A percentile compares a stretch with the other conserved stretches of the same genome.
Conservation (phyloP, 2,113 vertebrate species). For the Clarias magur region DNA sequence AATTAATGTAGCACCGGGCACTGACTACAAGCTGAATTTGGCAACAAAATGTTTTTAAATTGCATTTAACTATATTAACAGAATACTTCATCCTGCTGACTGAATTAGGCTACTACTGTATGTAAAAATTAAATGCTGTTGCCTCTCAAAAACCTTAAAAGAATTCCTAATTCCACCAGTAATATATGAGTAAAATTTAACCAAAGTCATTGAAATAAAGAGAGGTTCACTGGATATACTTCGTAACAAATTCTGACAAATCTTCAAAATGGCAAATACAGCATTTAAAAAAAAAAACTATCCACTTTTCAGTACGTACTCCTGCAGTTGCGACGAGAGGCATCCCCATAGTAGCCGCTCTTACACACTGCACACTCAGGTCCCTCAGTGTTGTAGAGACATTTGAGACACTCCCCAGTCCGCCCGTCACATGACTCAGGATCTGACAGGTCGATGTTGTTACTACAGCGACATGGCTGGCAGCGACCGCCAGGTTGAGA, state of each 20-base stretch:
- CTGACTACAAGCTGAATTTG: too few species aligned
- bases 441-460: constrained; percentile 88
- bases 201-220: too few species aligned
- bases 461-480: constrained; percentile 86
- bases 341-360: constrained; percentile 85
- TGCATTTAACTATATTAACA: too few species aligned
- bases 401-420: constrained; percentile 84
- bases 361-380: constrained; percentile 80
- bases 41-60: too few species aligned
- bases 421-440: constrained; percentile 79
- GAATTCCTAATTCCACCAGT: too few species aligned
- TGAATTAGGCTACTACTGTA: too few species aligned
- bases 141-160: too few species aligned
- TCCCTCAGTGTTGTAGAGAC: constrained; percentile 90
- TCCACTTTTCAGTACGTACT: constrained; percentile 75
- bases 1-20: too few species aligned
- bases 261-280: neutral
- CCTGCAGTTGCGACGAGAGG: constrained; percentile 83
- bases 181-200: too few species aligned
- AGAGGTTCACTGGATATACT: neutral
- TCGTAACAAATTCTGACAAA: too few species aligned
- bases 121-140: too few species aligned
- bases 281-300: neutral
- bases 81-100: too few species aligned
- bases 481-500: constrained; percentile 81